phyloP scores from a whole-genome alignment of 2,888 invertebrate species.

The Lordiphosa andalusiaca region DNA sequence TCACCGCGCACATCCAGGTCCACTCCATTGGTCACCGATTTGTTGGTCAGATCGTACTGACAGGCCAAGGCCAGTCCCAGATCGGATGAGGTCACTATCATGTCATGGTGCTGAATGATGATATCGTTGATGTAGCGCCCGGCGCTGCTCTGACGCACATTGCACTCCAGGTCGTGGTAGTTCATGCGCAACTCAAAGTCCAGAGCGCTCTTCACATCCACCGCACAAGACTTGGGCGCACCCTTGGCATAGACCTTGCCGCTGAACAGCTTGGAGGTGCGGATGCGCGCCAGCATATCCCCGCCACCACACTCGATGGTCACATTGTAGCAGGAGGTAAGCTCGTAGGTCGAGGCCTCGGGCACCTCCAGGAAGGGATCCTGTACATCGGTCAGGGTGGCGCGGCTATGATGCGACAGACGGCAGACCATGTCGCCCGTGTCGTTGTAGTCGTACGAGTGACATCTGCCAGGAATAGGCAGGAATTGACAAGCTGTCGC shows the following conservation, averaged over 20 bases:
- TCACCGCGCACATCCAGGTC: conserved; percentile 93
- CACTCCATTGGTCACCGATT: conserved; percentile 94
- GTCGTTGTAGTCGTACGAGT: conserved; percentile 96
- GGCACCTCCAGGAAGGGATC: conserved; percentile 95
- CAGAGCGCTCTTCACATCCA: conserved; percentile 91
- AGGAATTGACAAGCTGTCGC: no score
- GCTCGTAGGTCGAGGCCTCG: conserved; percentile 94
- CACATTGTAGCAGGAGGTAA: conserved; percentile 96
- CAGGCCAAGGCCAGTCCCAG: conserved; percentile 94
- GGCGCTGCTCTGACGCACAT: conserved; percentile 92
- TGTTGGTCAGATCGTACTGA: conserved; percentile 95
- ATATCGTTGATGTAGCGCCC: conserved; percentile 94
- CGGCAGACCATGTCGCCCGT: conserved; percentile 82
- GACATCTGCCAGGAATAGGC: conserved; percentile 83
- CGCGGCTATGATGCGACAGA: conserved; percentile 93
- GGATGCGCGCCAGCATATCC: conserved; percentile 95
- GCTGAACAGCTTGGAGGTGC: conserved; percentile 92
- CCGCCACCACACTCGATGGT: conserved; percentile 95
- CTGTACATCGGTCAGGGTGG: conserved; percentile 93
- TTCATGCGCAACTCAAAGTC: conserved; percentile 96
- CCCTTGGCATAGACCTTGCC: conserved; percentile 84
- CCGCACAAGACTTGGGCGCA: conserved; percentile 94
- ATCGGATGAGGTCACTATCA: conserved; percentile 95
- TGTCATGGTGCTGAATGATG: conserved; percentile 96
- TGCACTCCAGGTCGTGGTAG: conserved; percentile 95